These are phyloP conservation scores for Phaetusa simplex DNA, from an alignment of 2,113 vertebrate genomes.

Conservation along the genomic window DNA sequence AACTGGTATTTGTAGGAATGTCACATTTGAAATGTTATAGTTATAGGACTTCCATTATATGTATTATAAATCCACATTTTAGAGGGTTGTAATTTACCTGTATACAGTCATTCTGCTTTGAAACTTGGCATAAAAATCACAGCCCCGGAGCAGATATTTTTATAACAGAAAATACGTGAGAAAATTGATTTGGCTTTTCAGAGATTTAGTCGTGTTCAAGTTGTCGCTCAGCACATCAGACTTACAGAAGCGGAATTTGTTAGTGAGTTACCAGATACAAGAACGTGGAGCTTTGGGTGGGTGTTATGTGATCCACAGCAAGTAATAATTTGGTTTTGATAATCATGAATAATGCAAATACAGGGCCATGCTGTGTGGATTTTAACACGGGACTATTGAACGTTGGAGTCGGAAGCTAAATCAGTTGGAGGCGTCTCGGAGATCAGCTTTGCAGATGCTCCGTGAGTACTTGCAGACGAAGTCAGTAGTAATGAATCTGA, in stretches of 20 bases:
- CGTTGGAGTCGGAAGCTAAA: neutral
- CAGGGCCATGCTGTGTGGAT: neutral
- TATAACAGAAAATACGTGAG: slow-evolving; percentile 1
- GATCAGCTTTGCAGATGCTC: neutral
- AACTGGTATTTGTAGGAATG: neutral
- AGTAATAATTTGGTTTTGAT: neutral
- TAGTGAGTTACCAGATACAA: neutral
- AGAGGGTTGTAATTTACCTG: slow-evolving; percentile 4
- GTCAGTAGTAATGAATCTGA: neutral
- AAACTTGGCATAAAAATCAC: slow-evolving; percentile 20
- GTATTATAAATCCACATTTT: slow-evolving; percentile 5
- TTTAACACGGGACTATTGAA: neutral
- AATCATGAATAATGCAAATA: neutral
- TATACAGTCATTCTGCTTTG: neutral
- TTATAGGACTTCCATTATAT: neutral
- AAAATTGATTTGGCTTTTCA: slow-evolving; percentile 20
- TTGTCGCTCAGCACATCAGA: neutral
- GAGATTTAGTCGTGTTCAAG: neutral
- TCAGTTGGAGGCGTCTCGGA: neutral
- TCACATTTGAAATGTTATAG: neutral
- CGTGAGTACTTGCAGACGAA: fast-evolving
- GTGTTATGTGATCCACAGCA: neutral
- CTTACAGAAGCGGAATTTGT: neutral
- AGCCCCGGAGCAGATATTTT: slow-evolving; percentile 1
- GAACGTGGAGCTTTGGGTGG: neutral